phyloP scores from a whole-genome alignment of 2,888 invertebrate genomes.

The Xylota segnis region DNA sequence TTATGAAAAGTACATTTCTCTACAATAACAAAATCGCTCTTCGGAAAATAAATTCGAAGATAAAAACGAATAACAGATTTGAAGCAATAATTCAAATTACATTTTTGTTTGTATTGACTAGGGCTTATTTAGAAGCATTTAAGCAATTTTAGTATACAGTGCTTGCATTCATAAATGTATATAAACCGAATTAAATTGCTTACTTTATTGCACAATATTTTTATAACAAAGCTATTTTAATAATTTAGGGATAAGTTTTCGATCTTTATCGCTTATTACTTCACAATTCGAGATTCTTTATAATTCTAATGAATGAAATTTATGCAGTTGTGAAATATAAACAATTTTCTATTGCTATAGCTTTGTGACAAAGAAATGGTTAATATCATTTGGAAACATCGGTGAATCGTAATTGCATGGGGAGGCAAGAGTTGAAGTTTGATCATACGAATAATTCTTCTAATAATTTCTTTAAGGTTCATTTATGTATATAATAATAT shows the following conservation, averaged over 20 bases:
- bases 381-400: constrained; percentile 54
- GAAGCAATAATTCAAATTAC: constrained; percentile 43
- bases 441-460: constrained; percentile 14
- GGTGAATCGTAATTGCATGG: constrained; percentile 22
- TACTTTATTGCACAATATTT: constrained; percentile 57
- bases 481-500: not conserved
- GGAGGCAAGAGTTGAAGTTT: constrained; percentile 67
- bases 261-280: constrained; percentile 21
- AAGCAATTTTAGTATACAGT: constrained; percentile 28
- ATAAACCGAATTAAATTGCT: constrained; percentile 44
- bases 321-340: constrained; percentile 15
- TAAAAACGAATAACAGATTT: constrained; percentile 60
- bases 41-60: constrained; percentile 43
- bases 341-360: not conserved
- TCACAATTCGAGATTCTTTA: constrained; percentile 69
- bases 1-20: constrained; percentile 39
- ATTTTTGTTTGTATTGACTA: constrained; percentile 65
- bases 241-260: constrained; percentile 10
- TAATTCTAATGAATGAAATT: constrained; percentile 42
- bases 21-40: constrained; percentile 56
- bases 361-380: constrained; percentile 21
- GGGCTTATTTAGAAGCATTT: constrained; percentile 42
- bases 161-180: constrained; percentile 5
- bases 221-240: constrained; percentile 20
- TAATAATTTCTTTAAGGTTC: constrained; percentile 1